Conservation (phyloP, 1,140 invertebrate species). For the Trissolcus basalis region DNA sequence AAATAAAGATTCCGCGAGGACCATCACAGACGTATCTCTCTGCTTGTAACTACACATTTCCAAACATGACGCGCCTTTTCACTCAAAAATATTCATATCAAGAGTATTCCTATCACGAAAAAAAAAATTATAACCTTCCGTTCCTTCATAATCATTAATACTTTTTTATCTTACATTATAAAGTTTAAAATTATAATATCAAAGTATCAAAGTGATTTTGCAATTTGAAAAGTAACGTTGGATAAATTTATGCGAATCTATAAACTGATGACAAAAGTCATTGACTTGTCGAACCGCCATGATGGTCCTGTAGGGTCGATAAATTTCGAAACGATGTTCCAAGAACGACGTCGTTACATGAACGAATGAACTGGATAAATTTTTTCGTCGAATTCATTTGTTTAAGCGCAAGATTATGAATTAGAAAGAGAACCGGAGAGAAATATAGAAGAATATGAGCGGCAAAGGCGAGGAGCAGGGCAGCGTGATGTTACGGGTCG, state of each 20-base stretch:
- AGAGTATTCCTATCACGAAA: background rate
- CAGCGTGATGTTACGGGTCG: slow-evolving; percentile 37
- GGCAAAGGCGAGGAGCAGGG: slow-evolving; percentile 23
- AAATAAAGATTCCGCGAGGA: slow-evolving; percentile 47
- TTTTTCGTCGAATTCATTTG: slow-evolving; percentile 52
- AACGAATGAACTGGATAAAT: slow-evolving; percentile 54
- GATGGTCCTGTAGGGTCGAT: slow-evolving; percentile 5
- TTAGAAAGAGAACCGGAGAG: slow-evolving; percentile 34
- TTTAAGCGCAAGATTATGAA: slow-evolving; percentile 44
- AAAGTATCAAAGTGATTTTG: no score
- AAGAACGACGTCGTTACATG: slow-evolving; percentile 34
- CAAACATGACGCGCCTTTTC: slow-evolving; percentile 22
- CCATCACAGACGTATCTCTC: slow-evolving; percentile 46
- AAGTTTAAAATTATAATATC: background rate
- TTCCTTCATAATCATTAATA: no score
- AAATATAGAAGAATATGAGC: slow-evolving; percentile 30
- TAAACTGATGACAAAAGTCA: no score
- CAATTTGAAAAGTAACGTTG: background rate
- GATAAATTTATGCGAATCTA: no score
- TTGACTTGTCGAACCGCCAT: slow-evolving; percentile 41
- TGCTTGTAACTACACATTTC: slow-evolving; percentile 37
- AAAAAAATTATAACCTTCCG: background rate
- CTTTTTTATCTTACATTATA: slow-evolving; percentile 7
- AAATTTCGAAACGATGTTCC: slow-evolving; percentile 48
- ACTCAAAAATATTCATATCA: background rate